Conservation (phyloP, 1,140 invertebrate species). For the Danaus melanippus region DNA sequence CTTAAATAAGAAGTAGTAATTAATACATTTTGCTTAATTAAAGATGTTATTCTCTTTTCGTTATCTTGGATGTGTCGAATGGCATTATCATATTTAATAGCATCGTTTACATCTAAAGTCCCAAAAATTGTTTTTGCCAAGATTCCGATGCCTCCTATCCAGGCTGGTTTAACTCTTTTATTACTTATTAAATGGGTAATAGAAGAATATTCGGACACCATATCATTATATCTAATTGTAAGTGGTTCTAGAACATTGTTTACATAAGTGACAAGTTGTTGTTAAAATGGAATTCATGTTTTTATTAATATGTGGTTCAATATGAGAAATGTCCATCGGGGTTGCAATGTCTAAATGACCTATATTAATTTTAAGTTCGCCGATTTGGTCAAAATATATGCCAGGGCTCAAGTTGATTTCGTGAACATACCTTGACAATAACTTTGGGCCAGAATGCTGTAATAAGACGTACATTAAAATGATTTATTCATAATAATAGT, state of each 20-base stretch:
- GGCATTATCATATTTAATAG: constrained; percentile 18
- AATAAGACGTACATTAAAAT: constrained; percentile 6
- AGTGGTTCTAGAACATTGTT: constrained; percentile 17
- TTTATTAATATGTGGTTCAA: constrained; percentile 18
- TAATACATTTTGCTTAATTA: constrained; percentile 22
- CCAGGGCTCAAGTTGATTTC: constrained; percentile 20
- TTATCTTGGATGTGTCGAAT: constrained; percentile 15
- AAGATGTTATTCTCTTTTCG: constrained; percentile 11
- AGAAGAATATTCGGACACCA: constrained; percentile 18
- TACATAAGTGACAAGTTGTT: constrained; percentile 14
- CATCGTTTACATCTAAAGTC: constrained; percentile 24
- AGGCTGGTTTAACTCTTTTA: constrained; percentile 13
- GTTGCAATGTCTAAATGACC: constrained; percentile 17
- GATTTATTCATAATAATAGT: background rate
- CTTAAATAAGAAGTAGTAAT: constrained; percentile 13
- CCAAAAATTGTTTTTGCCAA: constrained; percentile 24
- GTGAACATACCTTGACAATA: constrained; percentile 10
- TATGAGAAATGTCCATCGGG: constrained; percentile 18
- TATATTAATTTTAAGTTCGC: constrained; percentile 20
- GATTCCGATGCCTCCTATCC: constrained; percentile 22
- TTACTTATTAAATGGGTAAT: constrained; percentile 17
- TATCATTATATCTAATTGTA: constrained; percentile 18
- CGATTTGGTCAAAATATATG: constrained; percentile 26
- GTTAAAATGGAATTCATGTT: constrained; percentile 15
- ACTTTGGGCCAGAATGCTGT: constrained; percentile 18